These are phyloP conservation scores for Canis aureus DNA, from an alignment of 2,113 vertebrate species.

Conservation along the genomic window DNA sequence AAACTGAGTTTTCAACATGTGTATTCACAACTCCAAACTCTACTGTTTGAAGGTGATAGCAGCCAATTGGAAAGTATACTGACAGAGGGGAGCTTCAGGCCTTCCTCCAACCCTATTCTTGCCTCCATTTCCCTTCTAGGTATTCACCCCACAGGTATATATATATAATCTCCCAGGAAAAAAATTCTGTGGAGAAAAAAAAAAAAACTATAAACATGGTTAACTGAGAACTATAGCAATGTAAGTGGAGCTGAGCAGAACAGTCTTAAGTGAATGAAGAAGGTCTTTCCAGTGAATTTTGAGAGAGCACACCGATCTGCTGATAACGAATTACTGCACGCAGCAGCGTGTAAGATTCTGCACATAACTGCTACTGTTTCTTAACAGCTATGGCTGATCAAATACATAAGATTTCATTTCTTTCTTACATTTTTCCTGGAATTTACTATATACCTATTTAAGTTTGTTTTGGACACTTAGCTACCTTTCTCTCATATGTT, in stretches of 20 bases:
- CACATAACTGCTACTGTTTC: not conserved
- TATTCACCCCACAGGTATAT: not conserved
- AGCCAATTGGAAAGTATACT: not conserved
- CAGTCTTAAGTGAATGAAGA: not conserved
- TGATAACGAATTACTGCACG: not conserved
- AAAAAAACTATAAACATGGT: not conserved
- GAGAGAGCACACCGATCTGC: not conserved
- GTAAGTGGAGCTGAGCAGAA: not conserved
- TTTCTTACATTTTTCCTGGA: not conserved
- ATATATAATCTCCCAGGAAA: not conserved
- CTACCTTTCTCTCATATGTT: not conserved
- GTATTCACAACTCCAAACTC: not conserved
- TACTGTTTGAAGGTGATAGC: not conserved
- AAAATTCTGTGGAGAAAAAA: not conserved
- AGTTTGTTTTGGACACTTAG: not conserved
- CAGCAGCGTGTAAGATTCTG: not conserved
- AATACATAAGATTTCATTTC: not conserved
- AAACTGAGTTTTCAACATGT: slow-evolving; percentile 24
- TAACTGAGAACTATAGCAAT: not conserved
- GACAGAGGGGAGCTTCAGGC: not conserved
- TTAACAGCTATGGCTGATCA: not conserved
- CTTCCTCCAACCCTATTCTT: accelerated
- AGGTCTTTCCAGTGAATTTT: not conserved
- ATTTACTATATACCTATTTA: not conserved
- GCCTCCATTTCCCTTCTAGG: not conserved